Percentiles rank a stretch among this genome's conserved stretches.
Conservation (phyloP, 2,113 vertebrate genomes). For the Vombatus ursinus region DNA sequence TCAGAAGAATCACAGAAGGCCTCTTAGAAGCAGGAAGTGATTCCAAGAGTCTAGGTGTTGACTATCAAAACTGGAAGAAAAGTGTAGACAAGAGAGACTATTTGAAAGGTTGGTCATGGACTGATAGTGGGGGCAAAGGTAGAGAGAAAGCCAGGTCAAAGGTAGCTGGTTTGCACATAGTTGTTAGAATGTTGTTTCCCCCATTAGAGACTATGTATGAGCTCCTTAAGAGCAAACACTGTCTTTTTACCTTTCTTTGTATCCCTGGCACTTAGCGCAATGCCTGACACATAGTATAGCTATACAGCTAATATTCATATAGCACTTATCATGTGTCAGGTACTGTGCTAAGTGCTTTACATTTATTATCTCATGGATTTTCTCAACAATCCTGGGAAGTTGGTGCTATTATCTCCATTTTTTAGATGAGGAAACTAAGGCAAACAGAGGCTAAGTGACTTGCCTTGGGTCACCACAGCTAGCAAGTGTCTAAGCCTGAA, state of each 20-base stretch:
- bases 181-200: neutral
- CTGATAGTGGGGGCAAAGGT: neutral
- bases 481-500: neutral
- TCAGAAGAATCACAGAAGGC: neutral
- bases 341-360: neutral
- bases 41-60: neutral
- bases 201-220: neutral
- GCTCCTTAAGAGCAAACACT: neutral
- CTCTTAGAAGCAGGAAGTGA: neutral
- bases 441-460: neutral
- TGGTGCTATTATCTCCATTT: neutral
- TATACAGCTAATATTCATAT: neutral
- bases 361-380: neutral
- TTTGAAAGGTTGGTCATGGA: neutral
- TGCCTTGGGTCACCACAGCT: neutral
- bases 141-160: neutral
- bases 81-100: neutral
- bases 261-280: neutral
- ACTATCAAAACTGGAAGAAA: neutral
- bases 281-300: neutral
- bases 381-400: neutral
- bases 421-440: neutral
- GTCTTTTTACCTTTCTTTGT: neutral
- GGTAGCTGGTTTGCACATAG: neutral
- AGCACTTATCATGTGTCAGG: neutral